Percentiles rank a stretch among this genome's conserved stretches.
phyloP scores from a whole-genome alignment of 1,140 invertebrate species.

The Neocloeon triangulifer region DNA sequence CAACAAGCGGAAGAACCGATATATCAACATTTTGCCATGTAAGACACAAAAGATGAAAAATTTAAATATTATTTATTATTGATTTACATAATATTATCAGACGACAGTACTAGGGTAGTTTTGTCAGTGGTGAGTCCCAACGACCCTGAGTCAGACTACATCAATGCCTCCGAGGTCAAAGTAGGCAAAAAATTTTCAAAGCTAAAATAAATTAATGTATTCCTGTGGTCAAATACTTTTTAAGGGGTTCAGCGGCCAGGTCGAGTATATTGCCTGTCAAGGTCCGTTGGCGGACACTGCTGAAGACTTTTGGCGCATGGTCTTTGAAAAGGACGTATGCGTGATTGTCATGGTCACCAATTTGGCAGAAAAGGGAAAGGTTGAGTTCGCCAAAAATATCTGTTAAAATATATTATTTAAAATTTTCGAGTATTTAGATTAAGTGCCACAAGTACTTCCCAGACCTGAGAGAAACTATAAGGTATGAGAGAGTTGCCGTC shows the following conservation, averaged over 20 bases:
- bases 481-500: constrained; percentile 20
- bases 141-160: constrained; percentile 41
- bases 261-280: constrained; percentile 62
- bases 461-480: constrained; percentile 20
- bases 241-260: constrained; percentile 39
- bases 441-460: constrained; percentile 48
- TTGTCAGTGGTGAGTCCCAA: constrained; percentile 34
- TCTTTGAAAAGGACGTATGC: constrained; percentile 44
- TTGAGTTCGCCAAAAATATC: too few species aligned
- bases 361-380: constrained; percentile 48
- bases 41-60: too few species aligned
- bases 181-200: constrained; percentile 27
- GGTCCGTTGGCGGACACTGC: constrained; percentile 50
- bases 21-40: constrained; percentile 62
- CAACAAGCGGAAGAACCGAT: constrained; percentile 53
- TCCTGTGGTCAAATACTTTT: too few species aligned
- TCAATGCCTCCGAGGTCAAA: constrained; percentile 63
- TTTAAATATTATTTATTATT: too few species aligned
- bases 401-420: constrained; percentile 4
- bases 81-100: too few species aligned
- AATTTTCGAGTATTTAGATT: constrained; percentile 21
- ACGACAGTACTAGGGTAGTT: constrained; percentile 51
- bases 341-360: constrained; percentile 62
- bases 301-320: constrained; percentile 63
- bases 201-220: too few species aligned